These are phyloP conservation scores for Julus scandinavius DNA, from an alignment of 2,888 invertebrate genomes.

Conservation along the genomic window DNA sequence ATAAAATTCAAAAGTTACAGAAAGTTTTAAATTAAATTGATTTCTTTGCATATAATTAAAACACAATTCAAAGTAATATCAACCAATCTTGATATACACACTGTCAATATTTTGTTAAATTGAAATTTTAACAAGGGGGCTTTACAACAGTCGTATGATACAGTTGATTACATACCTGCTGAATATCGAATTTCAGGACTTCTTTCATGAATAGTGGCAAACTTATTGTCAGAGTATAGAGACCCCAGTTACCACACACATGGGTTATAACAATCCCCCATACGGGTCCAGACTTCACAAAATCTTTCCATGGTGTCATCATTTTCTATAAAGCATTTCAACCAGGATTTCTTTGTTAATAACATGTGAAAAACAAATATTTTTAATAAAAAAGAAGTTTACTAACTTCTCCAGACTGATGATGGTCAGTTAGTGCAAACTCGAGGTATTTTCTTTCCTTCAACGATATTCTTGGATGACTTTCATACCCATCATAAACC, in stretches of 20 bases:
- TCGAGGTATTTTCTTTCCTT: conserved; percentile 65
- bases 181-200: conserved; percentile 66
- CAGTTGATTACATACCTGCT: conserved; percentile 63
- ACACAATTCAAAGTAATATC: no score
- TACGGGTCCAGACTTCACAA: conserved; percentile 68
- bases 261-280: conserved; percentile 69
- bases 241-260: conserved; percentile 64
- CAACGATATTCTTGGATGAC: conserved; percentile 70
- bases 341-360: not conserved
- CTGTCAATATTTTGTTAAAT: not conserved
- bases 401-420: conserved; percentile 43
- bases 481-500: conserved; percentile 70
- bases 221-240: conserved; percentile 65
- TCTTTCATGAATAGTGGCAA: conserved; percentile 68
- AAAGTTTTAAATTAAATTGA: conserved; percentile 10
- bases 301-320: conserved; percentile 68
- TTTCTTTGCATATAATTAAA: not conserved
- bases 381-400: not conserved
- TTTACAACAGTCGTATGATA: not conserved
- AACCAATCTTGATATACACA: not conserved
- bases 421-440: conserved; percentile 53
- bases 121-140: not conserved
- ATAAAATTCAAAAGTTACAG: conserved; percentile 47
- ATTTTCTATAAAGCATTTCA: conserved; percentile 61
- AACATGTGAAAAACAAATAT: not conserved